phyloP scores from a whole-genome alignment of 2,797 vertebrate genomes.

The Microtus californicus region DNA sequence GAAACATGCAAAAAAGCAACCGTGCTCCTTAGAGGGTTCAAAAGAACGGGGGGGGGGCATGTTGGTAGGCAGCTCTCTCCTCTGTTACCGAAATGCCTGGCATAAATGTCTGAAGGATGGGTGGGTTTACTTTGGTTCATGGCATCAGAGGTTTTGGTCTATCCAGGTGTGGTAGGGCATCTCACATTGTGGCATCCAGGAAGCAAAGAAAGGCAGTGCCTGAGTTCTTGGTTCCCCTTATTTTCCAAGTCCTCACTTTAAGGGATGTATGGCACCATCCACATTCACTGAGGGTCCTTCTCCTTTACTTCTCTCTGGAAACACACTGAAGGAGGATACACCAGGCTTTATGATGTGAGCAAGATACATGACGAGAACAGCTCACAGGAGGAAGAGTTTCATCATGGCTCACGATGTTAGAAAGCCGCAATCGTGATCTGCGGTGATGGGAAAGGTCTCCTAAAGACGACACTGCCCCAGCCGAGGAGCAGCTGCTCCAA shows the following conservation, averaged over 20 bases:
- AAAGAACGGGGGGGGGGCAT: background rate
- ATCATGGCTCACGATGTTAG: background rate
- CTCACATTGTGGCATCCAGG: background rate
- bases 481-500: no score
- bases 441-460: background rate
- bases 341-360: background rate
- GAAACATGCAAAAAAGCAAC: background rate
- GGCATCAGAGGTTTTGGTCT: background rate
- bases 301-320: background rate
- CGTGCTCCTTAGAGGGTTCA: no score
- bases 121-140: background rate
- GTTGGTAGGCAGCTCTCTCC: fast-evolving
- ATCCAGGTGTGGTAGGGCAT: background rate
- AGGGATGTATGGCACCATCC: background rate
- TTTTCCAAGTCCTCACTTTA: background rate
- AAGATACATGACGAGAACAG: background rate
- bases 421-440: fast-evolving
- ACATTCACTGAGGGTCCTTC: background rate
- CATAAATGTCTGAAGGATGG: background rate
- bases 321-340: background rate
- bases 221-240: background rate
- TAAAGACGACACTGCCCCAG: background rate
- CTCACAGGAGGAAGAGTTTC: background rate
- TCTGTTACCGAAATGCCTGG: no score
- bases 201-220: background rate